Conservation (phyloP, 2,113 vertebrate species). For the Hypomesus transpacificus region DNA sequence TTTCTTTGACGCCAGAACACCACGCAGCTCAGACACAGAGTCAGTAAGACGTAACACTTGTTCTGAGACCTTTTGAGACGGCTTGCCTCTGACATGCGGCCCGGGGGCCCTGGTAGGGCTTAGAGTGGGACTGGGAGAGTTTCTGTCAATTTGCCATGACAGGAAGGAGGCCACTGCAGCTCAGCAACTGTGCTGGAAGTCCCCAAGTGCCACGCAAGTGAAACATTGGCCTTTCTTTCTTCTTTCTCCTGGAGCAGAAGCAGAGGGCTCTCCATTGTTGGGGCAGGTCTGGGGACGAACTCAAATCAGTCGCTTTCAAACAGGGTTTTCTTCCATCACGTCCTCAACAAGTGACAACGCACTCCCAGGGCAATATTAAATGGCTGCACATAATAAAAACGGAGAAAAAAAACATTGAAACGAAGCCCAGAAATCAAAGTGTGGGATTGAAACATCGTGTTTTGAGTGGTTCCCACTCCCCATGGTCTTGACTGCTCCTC, state of each 20-base stretch:
- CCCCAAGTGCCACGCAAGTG: conserved; percentile 26
- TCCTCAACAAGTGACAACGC: no score
- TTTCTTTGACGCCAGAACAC: conserved; percentile 7
- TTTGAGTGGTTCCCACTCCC: no score
- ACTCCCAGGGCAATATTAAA: no score
- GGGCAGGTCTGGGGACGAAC: not conserved
- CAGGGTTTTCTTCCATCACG: not conserved
- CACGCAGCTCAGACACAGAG: no score
- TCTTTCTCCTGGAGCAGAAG: conserved; percentile 19
- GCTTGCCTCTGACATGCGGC: conserved; percentile 25
- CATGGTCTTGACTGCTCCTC: not conserved
- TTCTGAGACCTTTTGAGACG: no score
- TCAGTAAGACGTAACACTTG: no score
- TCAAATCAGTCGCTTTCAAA: not conserved
- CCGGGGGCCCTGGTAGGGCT: not conserved
- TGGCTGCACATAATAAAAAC: no score
- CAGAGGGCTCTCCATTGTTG: not conserved
- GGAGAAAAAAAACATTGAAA: no score
- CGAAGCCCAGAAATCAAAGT: no score
- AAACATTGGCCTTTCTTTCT: conserved; percentile 38
- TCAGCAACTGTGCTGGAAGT: conserved; percentile 3
- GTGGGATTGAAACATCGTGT: no score
- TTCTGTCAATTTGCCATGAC: conserved; percentile 47
- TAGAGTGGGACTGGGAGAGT: no score
- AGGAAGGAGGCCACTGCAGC: conserved; percentile 17